Evolutionary conservation across 2,113 vertebrate genomes (phyloP).

Genomic region (Onychostruthus taczanowskii): DNA sequence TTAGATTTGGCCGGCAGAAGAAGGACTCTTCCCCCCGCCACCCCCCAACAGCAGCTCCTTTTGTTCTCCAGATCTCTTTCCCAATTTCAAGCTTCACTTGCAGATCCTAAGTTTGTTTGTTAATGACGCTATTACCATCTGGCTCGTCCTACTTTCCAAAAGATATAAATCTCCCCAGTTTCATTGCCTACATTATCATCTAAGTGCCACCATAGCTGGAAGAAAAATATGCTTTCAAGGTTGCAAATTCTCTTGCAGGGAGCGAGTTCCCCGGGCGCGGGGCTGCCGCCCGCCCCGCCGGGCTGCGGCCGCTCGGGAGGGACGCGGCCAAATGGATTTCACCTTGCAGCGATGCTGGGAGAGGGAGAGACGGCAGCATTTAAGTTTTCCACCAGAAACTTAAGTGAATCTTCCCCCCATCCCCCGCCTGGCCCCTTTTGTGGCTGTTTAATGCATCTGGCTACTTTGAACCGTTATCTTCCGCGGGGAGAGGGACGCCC

Average conservation of each 20-base stretch:
- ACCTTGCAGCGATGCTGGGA: conserved; percentile 1
- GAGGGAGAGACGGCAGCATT: background rate
- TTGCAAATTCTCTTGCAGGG: conserved; percentile 64
- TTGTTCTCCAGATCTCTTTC: conserved; percentile 87
- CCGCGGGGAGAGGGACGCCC: background rate
- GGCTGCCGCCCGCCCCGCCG: conserved; percentile 19
- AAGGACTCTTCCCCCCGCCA: conserved; percentile 29
- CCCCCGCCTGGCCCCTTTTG: background rate
- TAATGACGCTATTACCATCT: conserved; percentile 88
- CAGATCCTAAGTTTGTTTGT: conserved; percentile 84
- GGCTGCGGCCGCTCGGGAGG: background rate
- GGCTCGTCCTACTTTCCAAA: conserved; percentile 88
- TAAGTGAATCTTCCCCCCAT: background rate
- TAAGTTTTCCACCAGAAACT: background rate
- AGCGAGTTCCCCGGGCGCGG: conserved; percentile 33
- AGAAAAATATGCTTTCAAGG: conserved; percentile 78
- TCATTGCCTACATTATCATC: conserved; percentile 69
- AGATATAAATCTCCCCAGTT: conserved; percentile 83
- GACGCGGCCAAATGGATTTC: conserved; percentile 39
- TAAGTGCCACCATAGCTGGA: conserved; percentile 76
- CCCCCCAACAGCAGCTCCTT: conserved; percentile 83
- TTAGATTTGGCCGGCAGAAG: conserved; percentile 72
- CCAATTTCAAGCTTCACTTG: conserved; percentile 85
- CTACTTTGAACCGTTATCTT: conserved; percentile 31
- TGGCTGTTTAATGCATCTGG: conserved; percentile 1